Percentiles rank a stretch among this genome's conserved stretches.
These are phyloP conservation scores for Nomada fabriciana DNA, from an alignment of 2,888 invertebrate species.

Conservation along the genomic window DNA sequence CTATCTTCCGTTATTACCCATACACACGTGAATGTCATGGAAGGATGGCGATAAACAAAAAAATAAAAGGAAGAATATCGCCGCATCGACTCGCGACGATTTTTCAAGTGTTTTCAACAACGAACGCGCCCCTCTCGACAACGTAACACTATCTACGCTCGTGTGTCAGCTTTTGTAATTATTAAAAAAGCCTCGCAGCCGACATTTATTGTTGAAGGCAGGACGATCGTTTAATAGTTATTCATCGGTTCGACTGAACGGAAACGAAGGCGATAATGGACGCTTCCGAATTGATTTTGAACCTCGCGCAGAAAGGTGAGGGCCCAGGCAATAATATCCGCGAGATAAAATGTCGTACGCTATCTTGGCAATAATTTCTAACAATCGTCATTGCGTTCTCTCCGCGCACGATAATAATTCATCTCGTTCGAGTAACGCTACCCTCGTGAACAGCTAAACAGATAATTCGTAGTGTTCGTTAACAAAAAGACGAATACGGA, in stretches of 20 bases:
- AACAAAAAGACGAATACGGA: too few species aligned
- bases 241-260: not conserved
- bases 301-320: conserved; percentile 61
- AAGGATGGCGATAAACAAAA: not conserved
- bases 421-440: too few species aligned
- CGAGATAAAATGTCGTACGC: not conserved
- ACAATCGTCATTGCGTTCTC: too few species aligned
- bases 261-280: conserved; percentile 38
- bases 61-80: conserved; percentile 52
- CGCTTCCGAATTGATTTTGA: conserved; percentile 47
- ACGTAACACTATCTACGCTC: conserved; percentile 64
- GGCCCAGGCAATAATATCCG: not conserved
- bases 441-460: too few species aligned
- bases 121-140: conserved; percentile 62
- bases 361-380: too few species aligned
- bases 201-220: conserved; percentile 68
- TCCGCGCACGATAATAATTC: too few species aligned
- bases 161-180: conserved; percentile 64
- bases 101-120: conserved; percentile 76
- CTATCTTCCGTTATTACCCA: conserved; percentile 7
- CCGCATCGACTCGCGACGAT: conserved; percentile 64
- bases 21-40: conserved; percentile 35
- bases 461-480: too few species aligned
- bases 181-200: conserved; percentile 61
- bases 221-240: conserved; percentile 42